Evolutionary conservation across 1,140 invertebrate genomes (phyloP), one percentile per base, ranked within the genome.

Genomic region (Lutraria rhynchaena): DNA sequence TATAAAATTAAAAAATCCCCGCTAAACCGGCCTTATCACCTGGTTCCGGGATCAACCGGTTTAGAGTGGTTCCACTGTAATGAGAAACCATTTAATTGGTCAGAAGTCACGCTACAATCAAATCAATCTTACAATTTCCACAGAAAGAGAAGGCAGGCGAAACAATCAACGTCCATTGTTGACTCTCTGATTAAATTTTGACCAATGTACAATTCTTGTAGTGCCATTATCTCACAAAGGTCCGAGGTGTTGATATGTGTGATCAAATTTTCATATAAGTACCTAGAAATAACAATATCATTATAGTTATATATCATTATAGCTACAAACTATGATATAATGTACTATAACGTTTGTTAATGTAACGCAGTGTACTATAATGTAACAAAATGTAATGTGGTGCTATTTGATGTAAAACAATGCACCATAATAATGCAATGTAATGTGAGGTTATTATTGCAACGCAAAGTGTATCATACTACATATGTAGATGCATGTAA

Each of bases 181-280:
- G 73, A 76, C 33, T 76, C 73, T 24, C 73, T 15, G 4, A 76
- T 63, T 31, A 19, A 13, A 37, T 76, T 76, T 15, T 31, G 3
- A 15, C 17, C 15, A 9, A 76, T 35, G 37, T 49, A 49, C 46
- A 76, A n/a, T 22, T 51, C 19, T 51, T 29, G 0, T 17, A 76
- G 57, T 29, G 3, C 13, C n/a, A 49, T 31, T 3, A 76, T 29
- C 15, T 61, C 29, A 51, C 73, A 76, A 17, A 76, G 27, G 31
- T 76, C 58, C 31, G 57, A 44, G 15, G 57, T 76, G 37, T 76
- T 76, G 41, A 76, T 76, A 4, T 35, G 31, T n/a, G 73, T 76
- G 7, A 76, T 76, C 13, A 49, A 49, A 27, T 76, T 76, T 15
- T 22, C 9, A 19, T 63, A 41, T 15, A 76, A 29, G 22, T 63